Base-by-base conservation (phyloP, 2,113 vertebrate species). In the Rhabdomys dilectus region DNA sequence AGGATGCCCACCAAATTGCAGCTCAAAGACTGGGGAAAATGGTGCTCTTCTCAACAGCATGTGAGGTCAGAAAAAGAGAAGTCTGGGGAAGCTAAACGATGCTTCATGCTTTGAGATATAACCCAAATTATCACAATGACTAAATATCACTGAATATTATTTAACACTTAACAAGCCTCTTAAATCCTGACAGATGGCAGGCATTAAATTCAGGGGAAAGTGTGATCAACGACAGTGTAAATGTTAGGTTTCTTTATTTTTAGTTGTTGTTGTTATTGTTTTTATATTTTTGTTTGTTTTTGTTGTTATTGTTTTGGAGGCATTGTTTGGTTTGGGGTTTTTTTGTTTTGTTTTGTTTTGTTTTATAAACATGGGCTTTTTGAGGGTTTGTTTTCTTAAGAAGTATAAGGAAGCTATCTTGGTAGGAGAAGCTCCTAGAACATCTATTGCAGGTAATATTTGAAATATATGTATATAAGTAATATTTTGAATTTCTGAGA, bases 31-130 rank as follows among this genome's bases (percentile, higher is more conserved):
- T 90, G 91, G 96, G 97, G 97, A 93, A 98, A 97, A 97, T 85
- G 96, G 72, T 60, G 96, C 39, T 26, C 42, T 87, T 94, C 95
- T 96, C 87, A 53, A 42, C 89, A 58, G 89, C 77, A 11, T 91
- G 91, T 91, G 96, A 98, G 97, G 96, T 98, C 98, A 98, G 96
- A 85, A 84, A 95, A 98, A 97, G 48, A 98, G 58, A 36, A 34
- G 34, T 90, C 75, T 92, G 86, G 91, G 96, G 39, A 21, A 93
- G 76, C 81, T 94, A 66, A 95, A 5, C 96, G 89, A 82, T 94
- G 17, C 86, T 97, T 97, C 76, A 77, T 73, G 85, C 96, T 95
- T 98, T 94, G 72, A 98, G 98, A 90, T 98, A 97, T 98, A 96
- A 56, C 26, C 42, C 4, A 64, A 16, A 78, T 98, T 97, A 96